A percentile compares a stretch with the other conserved stretches of the same genome.
phyloP scores from a whole-genome alignment of 2,797 vertebrate genomes.

The Mico argentatus region DNA sequence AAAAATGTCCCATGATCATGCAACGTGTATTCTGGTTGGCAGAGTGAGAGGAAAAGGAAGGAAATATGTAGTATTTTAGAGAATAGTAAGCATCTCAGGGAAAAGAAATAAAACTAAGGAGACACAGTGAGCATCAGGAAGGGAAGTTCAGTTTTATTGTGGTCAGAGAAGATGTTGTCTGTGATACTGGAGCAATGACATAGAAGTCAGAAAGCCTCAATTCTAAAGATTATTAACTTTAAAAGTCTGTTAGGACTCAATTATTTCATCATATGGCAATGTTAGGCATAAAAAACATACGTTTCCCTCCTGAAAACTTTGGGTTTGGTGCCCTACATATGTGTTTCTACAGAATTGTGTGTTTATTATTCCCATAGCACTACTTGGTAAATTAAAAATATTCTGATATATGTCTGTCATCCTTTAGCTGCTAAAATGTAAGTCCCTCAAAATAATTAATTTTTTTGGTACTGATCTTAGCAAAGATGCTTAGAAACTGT shows the following conservation, averaged over 20 bases:
- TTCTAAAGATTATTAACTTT: neutral
- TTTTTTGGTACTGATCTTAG: neutral
- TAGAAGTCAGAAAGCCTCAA: neutral
- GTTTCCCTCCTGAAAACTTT: neutral
- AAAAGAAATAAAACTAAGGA: slow-evolving; percentile 7
- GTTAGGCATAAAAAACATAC: neutral
- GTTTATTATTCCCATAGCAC: neutral
- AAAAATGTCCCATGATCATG: neutral
- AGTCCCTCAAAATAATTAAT: neutral
- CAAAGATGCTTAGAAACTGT: neutral
- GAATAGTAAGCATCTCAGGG: neutral
- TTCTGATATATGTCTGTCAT: neutral
- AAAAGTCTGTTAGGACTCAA: neutral
- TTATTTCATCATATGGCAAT: neutral
- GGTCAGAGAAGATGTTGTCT: neutral
- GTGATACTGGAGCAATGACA: neutral
- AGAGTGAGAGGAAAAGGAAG: neutral
- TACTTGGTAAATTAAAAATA: neutral
- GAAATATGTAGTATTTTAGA: neutral
- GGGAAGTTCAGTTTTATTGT: neutral
- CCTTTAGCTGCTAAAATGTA: neutral
- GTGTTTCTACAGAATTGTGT: neutral
- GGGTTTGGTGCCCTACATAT: neutral
- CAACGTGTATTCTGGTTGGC: neutral
- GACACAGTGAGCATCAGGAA: neutral